phyloP scores from a whole-genome alignment of 1,140 invertebrate genomes.

The Drosophila kepulauana region DNA sequence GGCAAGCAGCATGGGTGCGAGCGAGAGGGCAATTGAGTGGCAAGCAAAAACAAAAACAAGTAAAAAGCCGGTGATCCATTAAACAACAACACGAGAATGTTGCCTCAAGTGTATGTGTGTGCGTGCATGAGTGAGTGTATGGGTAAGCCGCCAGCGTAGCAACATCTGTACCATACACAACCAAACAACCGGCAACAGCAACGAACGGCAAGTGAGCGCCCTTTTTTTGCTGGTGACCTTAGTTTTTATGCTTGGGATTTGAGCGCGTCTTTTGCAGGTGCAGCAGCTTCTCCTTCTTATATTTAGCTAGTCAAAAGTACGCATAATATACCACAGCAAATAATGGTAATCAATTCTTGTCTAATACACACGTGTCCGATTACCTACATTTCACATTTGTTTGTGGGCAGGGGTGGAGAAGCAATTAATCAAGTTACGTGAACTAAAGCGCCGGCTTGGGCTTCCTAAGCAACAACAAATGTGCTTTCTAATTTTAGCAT shows the following conservation, averaged over 20 bases:
- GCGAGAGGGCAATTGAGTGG: constrained; percentile 54
- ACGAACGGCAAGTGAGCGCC: constrained; percentile 67
- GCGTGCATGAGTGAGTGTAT: constrained; percentile 32
- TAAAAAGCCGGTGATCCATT: constrained; percentile 83
- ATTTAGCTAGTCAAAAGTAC: not conserved
- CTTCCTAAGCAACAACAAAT: constrained; percentile 36
- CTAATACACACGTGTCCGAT: constrained; percentile 60
- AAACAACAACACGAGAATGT: constrained; percentile 49
- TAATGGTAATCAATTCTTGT: constrained; percentile 50
- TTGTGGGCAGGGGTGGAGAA: not conserved
- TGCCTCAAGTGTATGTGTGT: constrained; percentile 28
- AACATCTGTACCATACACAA: constrained; percentile 57
- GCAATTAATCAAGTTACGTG: constrained; percentile 61
- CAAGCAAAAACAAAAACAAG: constrained; percentile 67
- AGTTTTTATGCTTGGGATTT: constrained; percentile 63
- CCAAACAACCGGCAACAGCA: constrained; percentile 49
- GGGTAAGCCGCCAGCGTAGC: constrained; percentile 67
- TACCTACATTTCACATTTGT: constrained; percentile 29
- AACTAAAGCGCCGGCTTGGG: constrained; percentile 28
- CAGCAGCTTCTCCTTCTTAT: constrained; percentile 17
- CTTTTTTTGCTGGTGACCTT: constrained; percentile 72
- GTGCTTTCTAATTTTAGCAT: constrained; percentile 65
- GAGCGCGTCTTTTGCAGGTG: constrained; percentile 58
- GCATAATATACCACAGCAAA: constrained; percentile 11
- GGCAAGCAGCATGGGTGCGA: constrained; percentile 48